Base-by-base conservation (phyloP, 2,888 invertebrate species). In the Malachius bipustulatus region DNA sequence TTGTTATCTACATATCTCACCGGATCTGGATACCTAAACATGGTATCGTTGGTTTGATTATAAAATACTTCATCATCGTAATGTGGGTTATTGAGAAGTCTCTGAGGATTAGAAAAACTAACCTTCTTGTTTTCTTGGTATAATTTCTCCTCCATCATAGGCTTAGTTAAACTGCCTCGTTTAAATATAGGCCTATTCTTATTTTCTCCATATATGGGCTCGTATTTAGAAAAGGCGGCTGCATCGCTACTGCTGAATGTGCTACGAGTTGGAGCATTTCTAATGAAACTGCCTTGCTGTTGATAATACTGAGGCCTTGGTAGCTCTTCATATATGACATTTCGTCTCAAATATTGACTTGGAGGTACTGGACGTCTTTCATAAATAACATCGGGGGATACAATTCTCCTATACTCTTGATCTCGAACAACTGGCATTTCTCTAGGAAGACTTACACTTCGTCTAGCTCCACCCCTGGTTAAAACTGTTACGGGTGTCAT, bases 141-240 rank as follows among this genome's bases (percentile, higher is more conserved):
- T 3, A 60, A 57, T 30, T 60, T 57, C 4, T 66, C 64, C 36
- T 50, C 49, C n/a, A 37, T 37, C 3, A 39, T 40, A 2, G 57
- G 53, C 33, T 55, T 57, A 3, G 62, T 57, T 28, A 70, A 52
- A 45, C 69, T 70, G 2, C 70, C 67, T n/a, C 69, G 48, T 48
- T 64, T 65, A 36, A 70, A 69, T 37, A 70, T 70, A 2, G 70
- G 70, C 4, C 54, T 45, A 24, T 56, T 51, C n/a, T n/a, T n/a
- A n/a, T n/a, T n/a, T n/a, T n/a, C n/a, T n/a, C n/a, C n/a, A n/a
- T n/a, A n/a, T n/a, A n/a, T n/a, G n/a, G n/a, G n/a, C n/a, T n/a
- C n/a, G n/a, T n/a, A n/a, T n/a, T n/a, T n/a, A n/a, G n/a, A n/a
- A n/a, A n/a, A n/a, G n/a, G n/a, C n/a, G n/a, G n/a, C n/a, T n/a